These are phyloP conservation scores for Lophotriccus pileatus DNA, from an alignment of 2,797 vertebrate genomes.

Conservation along the genomic window DNA sequence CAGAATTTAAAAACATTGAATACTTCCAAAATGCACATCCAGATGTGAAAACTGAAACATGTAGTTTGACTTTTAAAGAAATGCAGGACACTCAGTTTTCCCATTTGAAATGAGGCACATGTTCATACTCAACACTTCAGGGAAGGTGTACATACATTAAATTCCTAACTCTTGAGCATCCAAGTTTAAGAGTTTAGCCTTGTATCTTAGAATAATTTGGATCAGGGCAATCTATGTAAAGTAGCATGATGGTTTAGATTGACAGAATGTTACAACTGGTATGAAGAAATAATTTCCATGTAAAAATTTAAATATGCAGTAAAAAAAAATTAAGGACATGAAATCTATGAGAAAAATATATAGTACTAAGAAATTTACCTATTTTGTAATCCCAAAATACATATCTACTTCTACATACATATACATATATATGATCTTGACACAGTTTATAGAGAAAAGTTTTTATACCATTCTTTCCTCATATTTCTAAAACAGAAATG, in stretches of 20 bases:
- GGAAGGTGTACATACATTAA: not conserved
- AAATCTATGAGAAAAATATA: not conserved
- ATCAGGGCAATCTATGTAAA: not conserved
- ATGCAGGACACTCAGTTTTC: not conserved
- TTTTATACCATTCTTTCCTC: not conserved
- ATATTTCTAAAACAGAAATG: not conserved
- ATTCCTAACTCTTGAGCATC: not conserved
- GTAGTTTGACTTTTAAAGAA: not conserved
- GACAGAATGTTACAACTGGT: not conserved
- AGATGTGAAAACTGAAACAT: not conserved
- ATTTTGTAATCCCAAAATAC: not conserved
- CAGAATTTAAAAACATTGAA: not conserved
- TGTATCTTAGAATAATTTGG: not conserved
- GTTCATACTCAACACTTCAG: not conserved
- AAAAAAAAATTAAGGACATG: not conserved
- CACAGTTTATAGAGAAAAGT: not conserved
- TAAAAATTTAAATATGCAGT: not conserved
- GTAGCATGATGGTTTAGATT: not conserved
- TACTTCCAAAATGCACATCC: not conserved
- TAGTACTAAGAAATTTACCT: not conserved
- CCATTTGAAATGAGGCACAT: not conserved
- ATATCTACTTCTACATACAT: not conserved
- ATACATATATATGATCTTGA: not conserved
- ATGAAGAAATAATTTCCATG: not conserved
- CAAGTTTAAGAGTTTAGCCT: not conserved